Evolutionary conservation across 2,888 invertebrate species (phyloP), one percentile per base, ranked within the genome.

Genomic region (Hirtodrosophila cameraria): DNA sequence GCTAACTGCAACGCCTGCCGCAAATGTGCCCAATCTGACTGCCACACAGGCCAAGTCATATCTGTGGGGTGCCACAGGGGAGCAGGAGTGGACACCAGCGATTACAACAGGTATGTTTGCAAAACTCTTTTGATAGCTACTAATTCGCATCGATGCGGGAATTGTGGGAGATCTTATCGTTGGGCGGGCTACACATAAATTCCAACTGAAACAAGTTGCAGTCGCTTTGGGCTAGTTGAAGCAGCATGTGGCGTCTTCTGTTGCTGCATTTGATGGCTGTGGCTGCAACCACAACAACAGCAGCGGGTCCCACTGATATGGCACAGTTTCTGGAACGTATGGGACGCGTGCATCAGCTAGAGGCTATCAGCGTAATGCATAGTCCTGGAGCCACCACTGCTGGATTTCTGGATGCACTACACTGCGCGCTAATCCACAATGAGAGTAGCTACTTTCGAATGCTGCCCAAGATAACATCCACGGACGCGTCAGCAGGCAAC

Each of bases 41-140:
- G 79, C 89, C 18, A 84, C 89, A 11, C 90, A 90, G 36, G 87
- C 91, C 0, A 91, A 91, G 60, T 91, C 89, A 0, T 92, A 95
- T 25, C 92, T 97, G 39, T 98, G 98, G 97, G 98, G 98, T 16
- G 97, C 97, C 2, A 98, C 98, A 0, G 98, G 98, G 28, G 98
- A 98, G 90, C 98, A 98, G 90, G 97, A 98, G 90, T 98, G 98
- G 98, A 97, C 97, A 1, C 97, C 98, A 0, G 97, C 97, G 20
- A 92, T 98, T 59, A 98, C 97, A 2, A 98, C 98, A 92, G 98
- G 98, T 88, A 77, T 75, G 59, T 65, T 66, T 49, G 48, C 46
- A 28, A n/a, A 43, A 39, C 43, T 59, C 42, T 11, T 23, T 30
- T 52, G n/a, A n/a, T 49, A 23, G 11, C 25, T 8, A 36, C 28